phyloP scores from a whole-genome alignment of 2,888 invertebrate species.

The Stenodema calcarata region DNA sequence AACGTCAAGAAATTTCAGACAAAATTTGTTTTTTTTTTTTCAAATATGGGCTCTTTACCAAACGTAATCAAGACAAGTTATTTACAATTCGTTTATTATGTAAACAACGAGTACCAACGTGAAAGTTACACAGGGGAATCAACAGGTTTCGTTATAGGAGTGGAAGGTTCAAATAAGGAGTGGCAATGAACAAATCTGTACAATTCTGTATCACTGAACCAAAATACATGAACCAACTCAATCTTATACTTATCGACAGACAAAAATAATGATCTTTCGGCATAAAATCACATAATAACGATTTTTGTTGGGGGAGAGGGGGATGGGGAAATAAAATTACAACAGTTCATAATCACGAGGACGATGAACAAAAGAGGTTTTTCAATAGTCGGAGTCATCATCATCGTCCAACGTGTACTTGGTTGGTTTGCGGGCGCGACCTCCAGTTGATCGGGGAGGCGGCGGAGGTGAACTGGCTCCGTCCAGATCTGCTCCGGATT shows the following conservation, averaged over 20 bases:
- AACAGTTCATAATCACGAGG: background rate
- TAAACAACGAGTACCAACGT: no score
- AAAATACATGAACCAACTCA: no score
- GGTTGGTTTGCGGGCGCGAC: constrained; percentile 28
- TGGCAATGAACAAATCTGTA: no score
- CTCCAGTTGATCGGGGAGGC: background rate
- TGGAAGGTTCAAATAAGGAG: no score
- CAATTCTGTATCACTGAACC: no score
- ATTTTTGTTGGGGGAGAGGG: background rate
- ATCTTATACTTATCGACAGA: no score
- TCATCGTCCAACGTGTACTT: constrained; percentile 28
- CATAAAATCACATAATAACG: background rate
- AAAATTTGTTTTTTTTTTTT: background rate
- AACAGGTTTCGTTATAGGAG: background rate
- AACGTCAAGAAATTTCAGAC: background rate
- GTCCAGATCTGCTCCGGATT: background rate
- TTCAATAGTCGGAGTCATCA: constrained; percentile 22
- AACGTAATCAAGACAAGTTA: background rate
- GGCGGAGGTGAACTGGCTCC: background rate
- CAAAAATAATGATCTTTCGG: background rate
- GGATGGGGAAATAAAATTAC: background rate
- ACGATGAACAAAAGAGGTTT: background rate
- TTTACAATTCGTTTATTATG: background rate
- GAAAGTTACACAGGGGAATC: no score
- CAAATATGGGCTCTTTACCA: background rate